Evolutionary conservation across 2,888 invertebrate genomes (phyloP).

Genomic region (Eupeodes latifasciatus): DNA sequence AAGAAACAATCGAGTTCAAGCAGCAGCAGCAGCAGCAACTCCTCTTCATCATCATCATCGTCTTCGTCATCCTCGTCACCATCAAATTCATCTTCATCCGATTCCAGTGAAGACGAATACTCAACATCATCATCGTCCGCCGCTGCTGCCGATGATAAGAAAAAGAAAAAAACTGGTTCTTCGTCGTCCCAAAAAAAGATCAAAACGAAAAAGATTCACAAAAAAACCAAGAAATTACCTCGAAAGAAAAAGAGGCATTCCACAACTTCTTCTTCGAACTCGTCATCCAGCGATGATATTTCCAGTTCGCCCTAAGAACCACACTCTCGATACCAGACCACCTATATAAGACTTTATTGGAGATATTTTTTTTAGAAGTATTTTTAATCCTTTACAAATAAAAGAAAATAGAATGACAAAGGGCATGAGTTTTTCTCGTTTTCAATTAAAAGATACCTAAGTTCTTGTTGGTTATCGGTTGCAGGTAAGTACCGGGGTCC

Average conservation of each 20-base stretch:
- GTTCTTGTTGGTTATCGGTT: too few species aligned
- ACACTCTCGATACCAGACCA: background rate
- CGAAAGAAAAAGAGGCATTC: conserved; percentile 79
- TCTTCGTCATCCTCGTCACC: conserved; percentile 54
- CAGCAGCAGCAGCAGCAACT: conserved; percentile 72
- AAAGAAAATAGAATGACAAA: conserved; percentile 8
- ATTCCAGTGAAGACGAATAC: conserved; percentile 83
- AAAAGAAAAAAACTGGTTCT: conserved; percentile 80
- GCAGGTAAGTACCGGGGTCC: too few species aligned
- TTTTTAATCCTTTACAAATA: conserved; percentile 61
- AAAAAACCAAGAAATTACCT: conserved; percentile 79
- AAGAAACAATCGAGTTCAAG: conserved; percentile 62
- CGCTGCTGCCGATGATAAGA: conserved; percentile 81
- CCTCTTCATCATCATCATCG: conserved; percentile 23
- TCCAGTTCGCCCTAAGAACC: conserved; percentile 58
- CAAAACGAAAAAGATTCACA: conserved; percentile 81
- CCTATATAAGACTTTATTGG: conserved; percentile 26
- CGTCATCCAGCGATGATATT: conserved; percentile 47
- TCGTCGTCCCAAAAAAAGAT: conserved; percentile 55
- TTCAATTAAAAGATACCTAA: too few species aligned
- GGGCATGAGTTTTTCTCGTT: background rate
- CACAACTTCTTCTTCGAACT: conserved; percentile 50
- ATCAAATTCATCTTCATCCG: conserved; percentile 78
- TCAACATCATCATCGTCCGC: conserved; percentile 79
- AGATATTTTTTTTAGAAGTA: conserved; percentile 40